Evolutionary conservation across 2,113 vertebrate species (phyloP).

Genomic region (Coptodon bakossiorum): DNA sequence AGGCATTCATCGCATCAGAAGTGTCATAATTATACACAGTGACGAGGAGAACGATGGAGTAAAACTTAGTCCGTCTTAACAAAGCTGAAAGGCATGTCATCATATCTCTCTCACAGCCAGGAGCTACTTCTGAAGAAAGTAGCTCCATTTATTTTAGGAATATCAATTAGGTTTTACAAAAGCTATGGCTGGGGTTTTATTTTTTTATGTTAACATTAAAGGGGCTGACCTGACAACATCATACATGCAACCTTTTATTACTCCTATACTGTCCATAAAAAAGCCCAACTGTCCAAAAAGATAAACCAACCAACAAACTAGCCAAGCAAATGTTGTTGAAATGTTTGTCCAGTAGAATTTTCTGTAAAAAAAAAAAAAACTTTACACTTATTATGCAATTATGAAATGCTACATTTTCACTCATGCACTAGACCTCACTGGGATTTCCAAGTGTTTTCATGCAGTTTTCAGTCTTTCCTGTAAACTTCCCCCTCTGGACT

Average conservation of each 20-base stretch:
- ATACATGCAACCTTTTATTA: neutral
- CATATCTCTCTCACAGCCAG: neutral
- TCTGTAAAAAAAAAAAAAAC: neutral
- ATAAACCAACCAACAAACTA: neutral
- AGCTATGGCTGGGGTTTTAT: neutral
- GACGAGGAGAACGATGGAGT: neutral
- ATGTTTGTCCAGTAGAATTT: neutral
- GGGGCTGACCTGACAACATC: neutral
- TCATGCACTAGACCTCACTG: neutral
- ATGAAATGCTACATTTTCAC: neutral
- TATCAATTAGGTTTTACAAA: neutral
- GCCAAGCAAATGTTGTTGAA: neutral
- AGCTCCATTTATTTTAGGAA: neutral
- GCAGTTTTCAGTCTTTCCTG: neutral
- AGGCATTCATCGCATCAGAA: neutral
- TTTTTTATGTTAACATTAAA: neutral
- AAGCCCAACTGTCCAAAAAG: neutral
- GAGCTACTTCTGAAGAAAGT: neutral
- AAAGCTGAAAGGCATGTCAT: neutral
- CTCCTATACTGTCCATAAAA: neutral
- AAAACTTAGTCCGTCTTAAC: neutral
- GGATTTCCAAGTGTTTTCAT: neutral
- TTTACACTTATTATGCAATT: neutral
- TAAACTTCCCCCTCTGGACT: neutral
- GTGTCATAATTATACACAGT: neutral